A percentile compares a stretch with the other conserved stretches of the same genome.
These are phyloP conservation scores for Halcyon badia DNA, from an alignment of 2,797 vertebrate genomes.

Conservation along the genomic window DNA sequence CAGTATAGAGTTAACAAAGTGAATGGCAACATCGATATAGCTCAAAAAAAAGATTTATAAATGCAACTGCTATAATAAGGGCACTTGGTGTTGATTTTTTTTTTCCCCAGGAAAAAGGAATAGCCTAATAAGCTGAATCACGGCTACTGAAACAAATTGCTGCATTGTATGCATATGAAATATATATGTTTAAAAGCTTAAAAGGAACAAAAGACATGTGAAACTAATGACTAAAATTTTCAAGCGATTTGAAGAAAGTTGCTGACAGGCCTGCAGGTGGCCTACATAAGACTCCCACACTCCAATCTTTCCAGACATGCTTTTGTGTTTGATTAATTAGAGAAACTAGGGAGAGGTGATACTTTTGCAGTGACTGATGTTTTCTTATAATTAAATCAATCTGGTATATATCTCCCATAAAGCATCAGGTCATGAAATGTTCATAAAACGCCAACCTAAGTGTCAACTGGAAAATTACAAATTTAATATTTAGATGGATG, in stretches of 20 bases:
- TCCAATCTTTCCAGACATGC: background rate
- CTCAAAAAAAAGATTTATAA: background rate
- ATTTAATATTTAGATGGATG: background rate
- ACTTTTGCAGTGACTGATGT: background rate
- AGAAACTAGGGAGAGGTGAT: background rate
- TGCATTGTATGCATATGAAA: background rate
- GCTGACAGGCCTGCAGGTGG: background rate
- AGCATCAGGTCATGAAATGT: background rate
- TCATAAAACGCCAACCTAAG: background rate
- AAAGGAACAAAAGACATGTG: background rate
- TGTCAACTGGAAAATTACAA: background rate
- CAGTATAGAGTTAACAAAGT: background rate
- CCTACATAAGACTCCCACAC: background rate
- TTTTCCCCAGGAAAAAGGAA: too few species aligned
- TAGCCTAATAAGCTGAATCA: background rate
- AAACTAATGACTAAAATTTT: background rate
- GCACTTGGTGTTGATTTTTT: background rate
- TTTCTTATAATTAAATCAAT: conserved; percentile 42
- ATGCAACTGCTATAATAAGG: background rate
- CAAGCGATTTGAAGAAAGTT: background rate
- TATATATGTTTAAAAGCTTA: background rate
- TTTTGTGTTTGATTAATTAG: conserved; percentile 5
- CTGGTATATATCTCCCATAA: background rate
- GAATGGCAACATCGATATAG: background rate
- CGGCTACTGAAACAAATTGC: background rate